A percentile compares a stretch with the other conserved stretches of the same genome.
Conservation (phyloP, 2,797 vertebrate species). For the Myotis pilosus region DNA sequence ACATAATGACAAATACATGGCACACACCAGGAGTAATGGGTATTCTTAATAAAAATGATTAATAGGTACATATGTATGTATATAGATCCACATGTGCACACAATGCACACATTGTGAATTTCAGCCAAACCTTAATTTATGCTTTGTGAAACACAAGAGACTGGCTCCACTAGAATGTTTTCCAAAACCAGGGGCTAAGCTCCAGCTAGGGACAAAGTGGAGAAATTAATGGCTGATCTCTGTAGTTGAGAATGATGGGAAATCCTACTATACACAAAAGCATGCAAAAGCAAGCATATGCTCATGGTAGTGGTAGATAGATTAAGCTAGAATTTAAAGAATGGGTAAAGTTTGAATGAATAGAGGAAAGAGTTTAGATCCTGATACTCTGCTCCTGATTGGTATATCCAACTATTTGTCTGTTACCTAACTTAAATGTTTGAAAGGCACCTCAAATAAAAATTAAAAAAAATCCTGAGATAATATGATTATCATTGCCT, state of each 20-base stretch:
- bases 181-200: conserved; percentile 1
- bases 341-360: neutral
- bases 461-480: neutral
- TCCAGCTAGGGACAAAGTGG: neutral
- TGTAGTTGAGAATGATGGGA: neutral
- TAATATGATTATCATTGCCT: neutral
- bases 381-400: neutral
- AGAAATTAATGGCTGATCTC: neutral
- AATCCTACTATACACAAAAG: neutral
- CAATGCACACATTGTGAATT: neutral
- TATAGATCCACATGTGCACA: neutral
- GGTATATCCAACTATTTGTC: neutral
- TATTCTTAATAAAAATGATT: conserved; percentile 28
- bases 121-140: conserved; percentile 24
- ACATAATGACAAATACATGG: neutral
- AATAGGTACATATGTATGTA: neutral
- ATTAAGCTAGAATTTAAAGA: neutral
- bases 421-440: neutral
- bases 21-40: neutral
- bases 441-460: neutral
- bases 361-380: neutral
- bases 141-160: conserved; percentile 35
- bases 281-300: neutral
- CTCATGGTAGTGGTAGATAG: neutral
- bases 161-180: neutral